These are phyloP conservation scores for Herpailurus yagouaroundi DNA, from an alignment of 2,113 vertebrate species.

Conservation along the genomic window DNA sequence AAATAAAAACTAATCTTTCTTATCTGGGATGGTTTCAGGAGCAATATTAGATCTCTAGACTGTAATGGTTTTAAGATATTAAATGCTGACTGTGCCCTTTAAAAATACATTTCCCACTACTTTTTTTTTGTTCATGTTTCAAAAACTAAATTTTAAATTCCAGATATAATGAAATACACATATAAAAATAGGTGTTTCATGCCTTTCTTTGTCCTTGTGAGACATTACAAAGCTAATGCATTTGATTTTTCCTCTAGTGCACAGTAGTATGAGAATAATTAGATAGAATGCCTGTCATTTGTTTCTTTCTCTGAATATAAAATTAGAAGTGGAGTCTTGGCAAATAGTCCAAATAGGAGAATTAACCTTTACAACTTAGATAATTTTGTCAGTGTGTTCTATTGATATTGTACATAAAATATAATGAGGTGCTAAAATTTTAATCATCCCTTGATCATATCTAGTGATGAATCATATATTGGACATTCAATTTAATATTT, in stretches of 20 bases:
- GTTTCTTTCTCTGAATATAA: slow-evolving; percentile 45
- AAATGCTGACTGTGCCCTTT: background rate
- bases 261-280: slow-evolving; percentile 39
- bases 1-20: background rate
- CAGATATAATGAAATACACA: background rate
- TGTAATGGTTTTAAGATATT: slow-evolving; percentile 13
- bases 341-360: slow-evolving; percentile 19
- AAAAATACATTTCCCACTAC: background rate
- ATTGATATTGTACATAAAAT: background rate
- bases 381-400: background rate
- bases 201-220: background rate
- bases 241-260: slow-evolving; percentile 60
- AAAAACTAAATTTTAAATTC: slow-evolving; percentile 50
- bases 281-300: slow-evolving; percentile 23
- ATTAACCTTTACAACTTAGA: slow-evolving; percentile 8
- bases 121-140: slow-evolving; percentile 23
- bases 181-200: background rate
- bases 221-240: background rate
- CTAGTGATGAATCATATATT: background rate
- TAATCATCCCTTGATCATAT: background rate
- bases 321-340: slow-evolving; percentile 10
- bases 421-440: background rate
- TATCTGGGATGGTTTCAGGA: background rate
- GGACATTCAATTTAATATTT: background rate
- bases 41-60: background rate